phyloP scores from a whole-genome alignment of 2,113 vertebrate genomes.

The Hydropotes inermis region DNA sequence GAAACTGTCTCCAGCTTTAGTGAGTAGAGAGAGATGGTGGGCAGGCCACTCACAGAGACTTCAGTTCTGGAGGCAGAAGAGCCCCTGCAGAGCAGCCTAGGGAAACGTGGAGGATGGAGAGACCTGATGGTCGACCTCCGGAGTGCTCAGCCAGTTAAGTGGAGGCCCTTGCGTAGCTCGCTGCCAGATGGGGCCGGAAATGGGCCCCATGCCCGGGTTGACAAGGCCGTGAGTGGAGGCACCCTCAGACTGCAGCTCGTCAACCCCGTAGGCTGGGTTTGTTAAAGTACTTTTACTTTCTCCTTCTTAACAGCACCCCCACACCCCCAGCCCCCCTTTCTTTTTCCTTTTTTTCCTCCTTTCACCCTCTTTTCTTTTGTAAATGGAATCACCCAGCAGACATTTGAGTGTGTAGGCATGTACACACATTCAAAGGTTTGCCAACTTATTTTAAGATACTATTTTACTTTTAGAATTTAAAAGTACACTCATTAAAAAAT shows the following conservation, averaged over 20 bases:
- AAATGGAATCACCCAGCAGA: not conserved
- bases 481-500: not conserved
- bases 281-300: not conserved
- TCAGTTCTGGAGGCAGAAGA: not conserved
- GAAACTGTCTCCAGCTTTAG: not conserved
- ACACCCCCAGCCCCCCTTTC: not conserved
- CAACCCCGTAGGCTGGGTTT: not conserved
- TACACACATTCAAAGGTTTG: not conserved
- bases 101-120: not conserved
- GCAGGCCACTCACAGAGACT: not conserved
- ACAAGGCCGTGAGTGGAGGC: not conserved
- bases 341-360: not conserved
- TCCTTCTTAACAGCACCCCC: not conserved
- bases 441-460: not conserved
- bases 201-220: not conserved
- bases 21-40: not conserved
- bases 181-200: not conserved
- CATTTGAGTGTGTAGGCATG: not conserved
- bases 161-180: accelerated
- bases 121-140: not conserved
- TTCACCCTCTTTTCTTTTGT: not conserved
- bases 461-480: not conserved
- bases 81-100: not conserved
- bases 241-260: not conserved
- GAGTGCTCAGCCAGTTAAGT: not conserved